phyloP scores from a whole-genome alignment of 2,113 vertebrate genomes.

The Psilopsiagon aymara region DNA sequence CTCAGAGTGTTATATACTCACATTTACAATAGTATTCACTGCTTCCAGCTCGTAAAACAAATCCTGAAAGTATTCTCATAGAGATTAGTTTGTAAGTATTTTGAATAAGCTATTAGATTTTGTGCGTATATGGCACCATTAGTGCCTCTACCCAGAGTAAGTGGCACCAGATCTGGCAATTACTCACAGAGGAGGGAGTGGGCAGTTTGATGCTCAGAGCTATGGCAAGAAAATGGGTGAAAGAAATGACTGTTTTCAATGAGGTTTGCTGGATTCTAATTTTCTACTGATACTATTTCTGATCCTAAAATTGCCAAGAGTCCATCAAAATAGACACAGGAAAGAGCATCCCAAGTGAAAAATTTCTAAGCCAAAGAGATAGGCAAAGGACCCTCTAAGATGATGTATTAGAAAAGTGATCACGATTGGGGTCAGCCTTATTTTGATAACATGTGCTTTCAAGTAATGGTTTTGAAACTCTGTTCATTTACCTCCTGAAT shows the following conservation, averaged over 20 bases:
- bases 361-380: neutral
- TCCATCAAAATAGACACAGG: neutral
- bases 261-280: neutral
- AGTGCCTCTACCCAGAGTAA: neutral
- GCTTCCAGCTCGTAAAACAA: conserved; percentile 37
- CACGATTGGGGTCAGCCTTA: neutral
- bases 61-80: conserved; percentile 10
- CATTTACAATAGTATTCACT: conserved; percentile 24
- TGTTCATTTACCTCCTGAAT: conserved; percentile 6
- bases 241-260: neutral
- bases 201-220: neutral
- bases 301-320: neutral
- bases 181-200: neutral
- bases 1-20: neutral
- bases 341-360: neutral
- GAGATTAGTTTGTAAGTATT: conserved; percentile 7
- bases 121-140: neutral
- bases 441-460: neutral
- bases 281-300: neutral
- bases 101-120: neutral
- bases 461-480: conserved; percentile 19
- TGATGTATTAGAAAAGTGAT: neutral
- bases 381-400: neutral
- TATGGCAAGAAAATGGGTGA: neutral
- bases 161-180: neutral